phyloP scores from a whole-genome alignment of 1,140 invertebrate species.

The Spodoptera litura region DNA sequence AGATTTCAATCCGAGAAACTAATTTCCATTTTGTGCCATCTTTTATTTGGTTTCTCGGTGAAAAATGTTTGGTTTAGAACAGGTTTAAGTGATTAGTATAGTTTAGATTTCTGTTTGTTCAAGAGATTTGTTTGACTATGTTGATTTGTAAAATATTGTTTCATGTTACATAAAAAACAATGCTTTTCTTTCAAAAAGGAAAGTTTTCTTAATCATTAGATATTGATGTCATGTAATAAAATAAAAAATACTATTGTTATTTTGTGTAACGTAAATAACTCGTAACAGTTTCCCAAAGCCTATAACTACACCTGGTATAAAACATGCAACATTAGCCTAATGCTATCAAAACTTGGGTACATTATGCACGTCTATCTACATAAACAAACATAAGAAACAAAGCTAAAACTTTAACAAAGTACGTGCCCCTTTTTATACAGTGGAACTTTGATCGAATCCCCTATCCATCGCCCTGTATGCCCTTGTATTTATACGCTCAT shows the following conservation, averaged over 20 bases:
- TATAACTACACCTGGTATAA: no score
- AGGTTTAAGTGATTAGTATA: background rate
- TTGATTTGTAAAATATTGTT: no score
- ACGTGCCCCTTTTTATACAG: background rate
- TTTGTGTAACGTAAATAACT: no score
- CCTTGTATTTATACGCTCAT: background rate
- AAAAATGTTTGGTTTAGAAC: conserved; percentile 14
- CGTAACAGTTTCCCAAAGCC: no score
- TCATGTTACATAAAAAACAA: no score
- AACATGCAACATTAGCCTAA: no score
- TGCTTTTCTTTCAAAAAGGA: no score
- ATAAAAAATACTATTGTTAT: no score
- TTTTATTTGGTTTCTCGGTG: conserved; percentile 14
- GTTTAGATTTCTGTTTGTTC: conserved; percentile 1
- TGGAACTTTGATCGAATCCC: background rate
- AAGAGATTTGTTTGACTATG: background rate
- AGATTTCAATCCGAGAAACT: conserved; percentile 43
- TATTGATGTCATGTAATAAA: no score
- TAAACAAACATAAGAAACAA: background rate
- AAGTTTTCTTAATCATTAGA: no score
- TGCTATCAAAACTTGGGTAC: no score
- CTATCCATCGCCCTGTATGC: background rate
- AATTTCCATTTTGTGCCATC: conserved; percentile 45
- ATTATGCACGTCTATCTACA: background rate
- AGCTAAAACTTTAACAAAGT: background rate